Evolutionary conservation across 2,888 invertebrate species (phyloP), one percentile per base, ranked within the genome.

Genomic region (Crossocerus cetratus): DNA sequence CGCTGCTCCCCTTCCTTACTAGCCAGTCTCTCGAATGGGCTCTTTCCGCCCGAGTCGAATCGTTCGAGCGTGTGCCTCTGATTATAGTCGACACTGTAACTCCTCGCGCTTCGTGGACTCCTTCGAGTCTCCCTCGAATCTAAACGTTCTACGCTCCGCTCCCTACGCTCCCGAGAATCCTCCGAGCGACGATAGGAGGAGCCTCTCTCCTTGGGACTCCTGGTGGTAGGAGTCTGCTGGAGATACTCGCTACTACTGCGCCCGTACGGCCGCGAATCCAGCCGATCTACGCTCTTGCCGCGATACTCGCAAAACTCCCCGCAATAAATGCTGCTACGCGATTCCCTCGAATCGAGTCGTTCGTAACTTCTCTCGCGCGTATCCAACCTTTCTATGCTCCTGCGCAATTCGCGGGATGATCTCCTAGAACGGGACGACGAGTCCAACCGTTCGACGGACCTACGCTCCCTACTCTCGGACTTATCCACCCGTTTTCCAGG

Each of bases 11-110:
- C 23, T 4, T 3, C 32, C 32, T 32, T 32, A 2, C 32, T 11
- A 65, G 69, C 81, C 49, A 83, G 22, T 3, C 84, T 79, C 53
- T 87, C 87, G 16, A 83, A 80, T 0, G 87, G 86, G 64, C 87
- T 87, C 23, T 76, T 83, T 58, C 79, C 84, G 0, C 83, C 86
- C 0, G 86, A 87, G 60, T 87, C 86, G 32, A 86, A 83, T 0
- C 87, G 80, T 67, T 90, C 89, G n/a, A 85, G 77, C 1, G 86
- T 87, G 62, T 89, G 88, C 45, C 87, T 83, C 22, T 87, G 84
- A 58, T 87, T 84, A 62, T 86, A 85, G 16, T 89, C 86, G 14
- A 81, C 23, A 16, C 81, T 77, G 42, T 69, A 74, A 18, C 69
- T 71, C n/a, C 70, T 72, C 16, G 70, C 64, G 2, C 16, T 49